Base-by-base conservation (phyloP, 2,113 vertebrate genomes). In the Nibea albiflora region DNA sequence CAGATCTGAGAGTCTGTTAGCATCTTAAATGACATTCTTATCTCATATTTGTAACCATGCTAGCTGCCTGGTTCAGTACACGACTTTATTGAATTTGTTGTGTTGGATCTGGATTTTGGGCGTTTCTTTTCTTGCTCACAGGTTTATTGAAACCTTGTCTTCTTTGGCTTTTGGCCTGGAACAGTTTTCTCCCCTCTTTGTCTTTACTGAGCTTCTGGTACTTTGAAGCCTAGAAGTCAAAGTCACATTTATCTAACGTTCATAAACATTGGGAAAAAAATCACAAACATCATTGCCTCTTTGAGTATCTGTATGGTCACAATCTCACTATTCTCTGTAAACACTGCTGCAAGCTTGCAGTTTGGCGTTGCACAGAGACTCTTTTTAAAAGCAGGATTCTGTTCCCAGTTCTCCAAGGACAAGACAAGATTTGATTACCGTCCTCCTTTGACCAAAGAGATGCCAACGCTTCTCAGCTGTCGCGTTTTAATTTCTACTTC, bases 401-500 rank as follows among this genome's bases (percentile, higher is more conserved):
- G 53, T 80, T 86, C 65, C 61, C 53, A 28, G 80, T 73, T 82
- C 76, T 82, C 71, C 12, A 44, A 90, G 78, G 74, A 81, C 42
- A 67, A 82, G 78, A 80, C 54, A 35, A 65, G 83, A 80, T 89
- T 81, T 84, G 69, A 78, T 89, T 89, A 85, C 82, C 26, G 28
- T 76, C 74, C 76, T 77, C 74, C 24, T 81, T 73, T 78, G 46
- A 76, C 84, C 91, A 89, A 89, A 90, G 81, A 77, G 63, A 82
- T 74, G 90, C 93, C 93, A 91, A 47, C 49, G 46, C 83, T 87
- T 91, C 86, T 94, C 92, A 88, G 81, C 81, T 90, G 86, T 93
- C 89, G 71, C 87, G 61, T 92, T 93, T 93, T 93, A 90, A 94
- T 94, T 94, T 94, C 86, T 87, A 53, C 75, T 71, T 85, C 74